Base-by-base conservation (phyloP, 1,140 invertebrate genomes). In the Drosophila pachea region DNA sequence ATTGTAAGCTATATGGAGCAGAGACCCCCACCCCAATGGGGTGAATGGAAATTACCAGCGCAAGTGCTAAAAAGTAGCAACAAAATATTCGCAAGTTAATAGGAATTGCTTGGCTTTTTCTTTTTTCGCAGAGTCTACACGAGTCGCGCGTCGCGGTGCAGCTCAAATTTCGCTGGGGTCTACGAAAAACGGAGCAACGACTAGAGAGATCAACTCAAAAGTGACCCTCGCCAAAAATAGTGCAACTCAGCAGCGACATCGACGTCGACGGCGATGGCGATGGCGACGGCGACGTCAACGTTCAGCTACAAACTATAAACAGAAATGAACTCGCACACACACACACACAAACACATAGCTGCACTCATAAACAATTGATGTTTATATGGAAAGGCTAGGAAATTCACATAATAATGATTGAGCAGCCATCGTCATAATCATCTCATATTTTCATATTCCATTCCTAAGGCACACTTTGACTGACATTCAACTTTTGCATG, bases 341-440 rank as follows among this genome's bases (percentile, higher is more conserved):
- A 65, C 31, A 43, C 14, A 38, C 50, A 40, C 9, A 40, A 16
- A 42, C 9, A 43, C 47, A 42, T 31, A 60, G 22, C 14, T 16
- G 12, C 38, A 61, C 33, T 38, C 11, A 45, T 84, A 84, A 79
- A 79, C 79, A 84, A 84, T 84, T 86, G 65, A 76, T 84, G 70
- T 86, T 84, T 84, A 76, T 84, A 86, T 86, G 70, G 76, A 84
- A 84, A 79, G 73, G 43, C 76, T 54, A 69, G 53, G 43, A 56
- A 31, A 42, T 55, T 40, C 38, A 31, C 38, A 55, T 31, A 4
- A 55, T 9, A 8, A 66, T 63, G 64, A 71, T 36, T 22, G 52
- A 42, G 8, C 8, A 11, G 5, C 49, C 14, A 62, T 64, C 16
- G 40, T 54, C 33, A 7, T 54, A 29, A 47, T 52, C 31, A 43